Percentiles rank a stretch among this genome's conserved stretches.
These are phyloP conservation scores for Cerastis rubricosa DNA, from an alignment of 2,888 invertebrate genomes.

Conservation along the genomic window DNA sequence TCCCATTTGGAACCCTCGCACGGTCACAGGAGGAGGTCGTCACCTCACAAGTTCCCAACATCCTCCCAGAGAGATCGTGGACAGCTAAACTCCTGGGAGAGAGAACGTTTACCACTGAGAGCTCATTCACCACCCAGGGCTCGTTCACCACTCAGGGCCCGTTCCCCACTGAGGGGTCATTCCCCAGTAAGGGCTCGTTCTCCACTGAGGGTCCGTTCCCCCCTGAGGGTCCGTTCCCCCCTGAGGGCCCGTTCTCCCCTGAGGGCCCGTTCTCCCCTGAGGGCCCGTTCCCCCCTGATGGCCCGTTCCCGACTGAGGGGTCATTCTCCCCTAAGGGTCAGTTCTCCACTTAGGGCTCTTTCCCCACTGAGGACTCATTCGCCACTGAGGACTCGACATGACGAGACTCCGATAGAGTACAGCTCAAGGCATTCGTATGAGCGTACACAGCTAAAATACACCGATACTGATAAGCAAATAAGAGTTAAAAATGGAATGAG, in stretches of 20 bases:
- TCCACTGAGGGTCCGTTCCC: not conserved
- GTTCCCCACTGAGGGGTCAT: not conserved
- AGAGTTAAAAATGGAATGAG: slow-evolving; percentile 12
- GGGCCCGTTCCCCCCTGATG: not conserved
- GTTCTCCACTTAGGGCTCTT: not conserved
- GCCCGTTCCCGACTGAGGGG: not conserved
- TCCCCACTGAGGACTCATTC: not conserved
- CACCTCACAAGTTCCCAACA: slow-evolving; percentile 1
- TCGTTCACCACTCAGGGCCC: not conserved
- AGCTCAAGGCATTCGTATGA: slow-evolving; percentile 2
- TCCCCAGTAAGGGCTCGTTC: not conserved
- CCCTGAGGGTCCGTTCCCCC: not conserved
- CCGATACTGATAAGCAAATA: slow-evolving; percentile 19
- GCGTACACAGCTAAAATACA: slow-evolving; percentile 1
- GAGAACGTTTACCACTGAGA: not conserved
- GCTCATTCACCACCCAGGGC: not conserved
- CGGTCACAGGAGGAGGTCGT: not conserved
- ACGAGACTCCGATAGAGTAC: not conserved
- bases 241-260: not conserved
- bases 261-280: not conserved
- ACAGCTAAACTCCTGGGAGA: not conserved
- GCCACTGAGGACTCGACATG: not conserved
- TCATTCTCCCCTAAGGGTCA: too few relatives aligned
- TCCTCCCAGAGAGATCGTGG: not conserved
- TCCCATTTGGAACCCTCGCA: slow-evolving; percentile 9